Evolutionary conservation across 2,888 invertebrate species (phyloP).

Genomic region (Desoria tigrina): DNA sequence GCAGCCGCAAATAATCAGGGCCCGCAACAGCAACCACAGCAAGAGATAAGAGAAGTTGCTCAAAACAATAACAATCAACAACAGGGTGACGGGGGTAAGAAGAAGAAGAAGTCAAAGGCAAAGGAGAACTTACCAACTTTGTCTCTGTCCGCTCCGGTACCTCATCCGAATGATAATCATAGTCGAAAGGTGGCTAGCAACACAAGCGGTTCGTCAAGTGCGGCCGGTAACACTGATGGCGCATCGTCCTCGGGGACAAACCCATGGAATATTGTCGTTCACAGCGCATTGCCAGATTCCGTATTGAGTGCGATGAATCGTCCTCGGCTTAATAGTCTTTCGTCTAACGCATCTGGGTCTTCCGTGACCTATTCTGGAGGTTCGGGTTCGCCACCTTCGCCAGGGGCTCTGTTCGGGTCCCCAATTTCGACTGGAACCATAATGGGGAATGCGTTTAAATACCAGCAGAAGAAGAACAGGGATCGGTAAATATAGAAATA

Average conservation of each 20-base stretch:
- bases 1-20: conserved; percentile 1
- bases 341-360: conserved; percentile 57
- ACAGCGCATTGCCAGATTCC: not conserved
- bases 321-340: conserved; percentile 57
- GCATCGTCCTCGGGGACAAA: not conserved
- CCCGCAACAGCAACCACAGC: conserved; percentile 4
- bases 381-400: conserved; percentile 49
- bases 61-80: conserved; percentile 28
- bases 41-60: conserved; percentile 25
- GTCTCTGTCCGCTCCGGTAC: conserved; percentile 62
- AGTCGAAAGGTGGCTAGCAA: conserved; percentile 15
- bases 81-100: conserved; percentile 57
- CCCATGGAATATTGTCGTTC: conserved; percentile 56
- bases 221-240: not conserved
- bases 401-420: conserved; percentile 38
- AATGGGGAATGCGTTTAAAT: conserved; percentile 38
- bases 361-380: conserved; percentile 54
- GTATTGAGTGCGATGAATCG: conserved; percentile 27
- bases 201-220: not conserved
- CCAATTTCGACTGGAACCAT: conserved; percentile 17
- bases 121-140: conserved; percentile 66
- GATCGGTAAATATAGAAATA: conserved; percentile 21
- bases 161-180: conserved; percentile 56
- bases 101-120: conserved; percentile 70
- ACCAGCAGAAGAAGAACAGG: conserved; percentile 46